Base-by-base conservation (phyloP, 2,113 vertebrate genomes). In the Aspiorhynchus laticeps region DNA sequence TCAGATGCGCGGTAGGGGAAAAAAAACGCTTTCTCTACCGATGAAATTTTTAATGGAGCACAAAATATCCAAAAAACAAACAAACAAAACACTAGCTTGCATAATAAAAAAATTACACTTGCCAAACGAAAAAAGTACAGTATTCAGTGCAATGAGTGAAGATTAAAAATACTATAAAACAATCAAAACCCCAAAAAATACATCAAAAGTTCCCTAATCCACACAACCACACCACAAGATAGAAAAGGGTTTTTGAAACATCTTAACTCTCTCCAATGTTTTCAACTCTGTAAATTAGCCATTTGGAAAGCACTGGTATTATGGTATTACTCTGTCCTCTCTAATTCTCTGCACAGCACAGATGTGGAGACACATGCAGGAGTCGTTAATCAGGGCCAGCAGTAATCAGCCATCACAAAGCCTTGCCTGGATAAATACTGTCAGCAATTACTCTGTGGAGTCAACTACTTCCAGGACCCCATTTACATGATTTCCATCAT, bases 321-420 rank as follows among this genome's bases (percentile, higher is more conserved):
- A 92, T 90, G 92, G 91, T 92, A 91, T 93, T 91, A 91, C 88
- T 92, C 87, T 93, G 92, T 95, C 93, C 87, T 85, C 59, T 92
- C 89, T 93, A 92, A 93, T 95, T 92, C 92, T 80, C 89, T 93
- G 92, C 91, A 87, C 87, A 76, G 88, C 89, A 85, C 87, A 91
- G 92, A 92, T 86, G 88, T 87, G 88, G 90, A 91, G 93, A 92
- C 90, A 80, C 91, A 87, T 78, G 74, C 81, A 90, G 86, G 81
- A 89, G 90, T 90, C 80, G 86, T 91, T 91, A 91, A 92, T 92
- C 92, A 91, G 91, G 90, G 90, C 85, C 59, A 88, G 89, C 90
- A 91, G 92, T 90, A 90, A 94, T 91, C 91, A 92, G 91, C 89
- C 89, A 88, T 89, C 90, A 91, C 86, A 88, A 90, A 88, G 89